Base-by-base conservation (phyloP, 2,113 vertebrate genomes). In the Origma solitaria region DNA sequence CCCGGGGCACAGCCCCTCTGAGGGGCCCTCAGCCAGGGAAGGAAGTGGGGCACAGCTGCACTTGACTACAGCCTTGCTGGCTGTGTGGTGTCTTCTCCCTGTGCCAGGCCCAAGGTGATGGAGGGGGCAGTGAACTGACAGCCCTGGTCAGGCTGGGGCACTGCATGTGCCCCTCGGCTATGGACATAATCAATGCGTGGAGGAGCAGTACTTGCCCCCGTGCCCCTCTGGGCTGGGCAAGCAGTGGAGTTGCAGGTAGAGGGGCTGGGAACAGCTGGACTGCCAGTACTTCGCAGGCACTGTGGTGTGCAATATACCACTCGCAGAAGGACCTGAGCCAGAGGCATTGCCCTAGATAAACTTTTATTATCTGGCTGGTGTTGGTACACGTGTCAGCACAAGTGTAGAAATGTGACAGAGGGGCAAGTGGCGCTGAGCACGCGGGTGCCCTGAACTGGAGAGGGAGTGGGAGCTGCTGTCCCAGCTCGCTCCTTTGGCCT, bases 331-430 rank as follows among this genome's bases (percentile, higher is more conserved):
- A 95, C 49, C n/a, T 1, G 9, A 96, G 50, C 54, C 33, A 16
- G 68, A 94, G 68, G 45, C 22, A 1, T 57, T 42, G 33, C 80
- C 94, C 73, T 45, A 33, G 79, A 73, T 90, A 91, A 83, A 93
- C 73, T 37, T 91, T 97, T 97, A 97, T 97, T 97, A 71, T 82
- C 91, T 86, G 57, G 72, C 93, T 94, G 86, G 94, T 96, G 88
- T 73, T 61, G 83, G 66, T 92, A 97, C 82, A 94, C 3, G 13
- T 79, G 89, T 90, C 89, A 91, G 56, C 23, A 8, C 8, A 0
- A 64, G 85, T 94, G 86, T 78, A 71, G 70, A 80, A 76, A 91
- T 2, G 94, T 88, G 90, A 83, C 13, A 56, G 62, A 80, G 58
- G 53, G 38, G 35, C 3, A 1, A 77, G 75, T 1, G 1, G 68